These are phyloP conservation scores for Cervus canadensis DNA, from an alignment of 2,113 vertebrate species.

Conservation along the genomic window DNA sequence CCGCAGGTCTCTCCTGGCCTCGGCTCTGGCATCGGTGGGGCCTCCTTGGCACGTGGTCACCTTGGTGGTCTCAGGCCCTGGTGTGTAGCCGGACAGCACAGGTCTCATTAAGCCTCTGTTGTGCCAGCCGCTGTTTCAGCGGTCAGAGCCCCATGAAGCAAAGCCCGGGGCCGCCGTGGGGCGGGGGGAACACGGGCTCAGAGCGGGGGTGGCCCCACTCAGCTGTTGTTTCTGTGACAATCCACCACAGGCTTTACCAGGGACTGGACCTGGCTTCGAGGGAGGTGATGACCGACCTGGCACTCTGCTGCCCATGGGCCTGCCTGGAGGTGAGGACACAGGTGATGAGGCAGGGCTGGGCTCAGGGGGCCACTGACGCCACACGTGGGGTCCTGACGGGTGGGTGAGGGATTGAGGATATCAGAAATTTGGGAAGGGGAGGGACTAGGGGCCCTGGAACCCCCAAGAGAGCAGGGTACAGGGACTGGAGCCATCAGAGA, in stretches of 20 bases:
- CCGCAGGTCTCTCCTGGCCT: neutral
- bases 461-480: neutral
- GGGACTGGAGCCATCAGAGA: neutral
- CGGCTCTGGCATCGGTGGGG: too few relatives aligned
- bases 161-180: neutral
- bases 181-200: rapidly evolving
- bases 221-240: too few relatives aligned
- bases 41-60: too few relatives aligned
- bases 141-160: neutral
- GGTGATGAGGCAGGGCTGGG: neutral
- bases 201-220: neutral
- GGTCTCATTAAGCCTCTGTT: neutral
- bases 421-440: neutral
- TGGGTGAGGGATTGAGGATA: neutral
- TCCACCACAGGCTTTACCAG: neutral
- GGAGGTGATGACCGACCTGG: neutral
- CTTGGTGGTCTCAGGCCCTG: neutral
- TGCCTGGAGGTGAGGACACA: neutral
- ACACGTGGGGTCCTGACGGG: neutral
- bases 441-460: neutral
- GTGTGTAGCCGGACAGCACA: neutral
- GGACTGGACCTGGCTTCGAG: neutral
- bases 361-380: neutral
- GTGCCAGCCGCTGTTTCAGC: neutral
- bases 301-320: too few relatives aligned